Evolutionary conservation across 1,140 invertebrate genomes (phyloP).

Genomic region (Scaptomyza pallida): DNA sequence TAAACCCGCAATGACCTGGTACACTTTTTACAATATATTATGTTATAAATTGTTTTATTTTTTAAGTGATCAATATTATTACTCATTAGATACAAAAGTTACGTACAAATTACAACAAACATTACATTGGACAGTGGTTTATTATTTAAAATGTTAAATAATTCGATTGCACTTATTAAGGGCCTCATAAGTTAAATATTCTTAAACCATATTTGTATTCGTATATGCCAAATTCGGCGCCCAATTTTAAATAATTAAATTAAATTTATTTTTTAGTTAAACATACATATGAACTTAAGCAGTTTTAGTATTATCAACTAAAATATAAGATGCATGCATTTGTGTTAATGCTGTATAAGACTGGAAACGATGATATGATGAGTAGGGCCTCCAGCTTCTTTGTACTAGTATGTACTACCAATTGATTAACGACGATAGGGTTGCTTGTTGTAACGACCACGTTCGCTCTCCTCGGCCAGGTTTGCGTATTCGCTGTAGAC

Average conservation of each 20-base stretch:
- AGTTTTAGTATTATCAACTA: constrained; percentile 47
- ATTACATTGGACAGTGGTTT: constrained; percentile 45
- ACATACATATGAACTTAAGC: constrained; percentile 59
- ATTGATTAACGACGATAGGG: constrained; percentile 86
- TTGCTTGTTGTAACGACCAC: constrained; percentile 87
- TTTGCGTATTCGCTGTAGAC: constrained; percentile 91
- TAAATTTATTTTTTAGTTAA: constrained; percentile 76
- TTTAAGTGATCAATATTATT: constrained; percentile 54
- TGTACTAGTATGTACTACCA: background rate
- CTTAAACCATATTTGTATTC: constrained; percentile 11
- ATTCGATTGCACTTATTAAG: constrained; percentile 67
- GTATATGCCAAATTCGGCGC: constrained; percentile 7
- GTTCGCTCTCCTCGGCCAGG: constrained; percentile 88
- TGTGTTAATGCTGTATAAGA: constrained; percentile 9
- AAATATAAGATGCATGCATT: constrained; percentile 39
- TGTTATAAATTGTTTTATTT: constrained; percentile 54
- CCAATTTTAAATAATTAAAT: constrained; percentile 59
- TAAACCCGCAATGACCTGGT: constrained; percentile 45
- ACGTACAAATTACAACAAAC: constrained; percentile 68
- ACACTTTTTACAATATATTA: constrained; percentile 43
- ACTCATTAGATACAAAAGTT: constrained; percentile 40
- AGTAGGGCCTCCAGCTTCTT: constrained; percentile 5
- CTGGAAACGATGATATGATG: constrained; percentile 23
- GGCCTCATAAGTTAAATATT: constrained; percentile 3
- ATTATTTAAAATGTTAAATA: constrained; percentile 71